phyloP scores from a whole-genome alignment of 1,140 invertebrate genomes.

The Limonius californicus region DNA sequence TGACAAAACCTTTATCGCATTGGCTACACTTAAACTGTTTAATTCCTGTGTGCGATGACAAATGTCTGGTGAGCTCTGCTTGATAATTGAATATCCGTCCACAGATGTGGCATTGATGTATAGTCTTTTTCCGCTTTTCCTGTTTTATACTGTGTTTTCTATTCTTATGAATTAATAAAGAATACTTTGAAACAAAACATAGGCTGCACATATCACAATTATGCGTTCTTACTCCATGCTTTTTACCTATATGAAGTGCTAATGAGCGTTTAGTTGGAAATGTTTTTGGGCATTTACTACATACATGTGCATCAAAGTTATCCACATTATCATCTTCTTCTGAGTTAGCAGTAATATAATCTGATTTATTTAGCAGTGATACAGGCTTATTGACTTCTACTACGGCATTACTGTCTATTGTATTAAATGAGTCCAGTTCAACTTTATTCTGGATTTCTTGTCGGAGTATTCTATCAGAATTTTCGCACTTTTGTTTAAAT shows the following conservation, averaged over 20 bases:
- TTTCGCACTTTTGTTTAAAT: slow-evolving; percentile 19
- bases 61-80: slow-evolving; percentile 12
- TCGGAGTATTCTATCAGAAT: not conserved
- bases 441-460: not conserved
- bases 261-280: not conserved
- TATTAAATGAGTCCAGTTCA: too few relatives aligned
- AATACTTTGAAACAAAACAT: not conserved
- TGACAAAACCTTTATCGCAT: slow-evolving; percentile 23
- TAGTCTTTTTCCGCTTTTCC: not conserved
- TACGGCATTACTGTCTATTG: too few relatives aligned
- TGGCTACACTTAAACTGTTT: slow-evolving; percentile 21
- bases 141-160: not conserved
- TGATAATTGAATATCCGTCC: slow-evolving; percentile 12
- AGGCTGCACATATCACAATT: not conserved
- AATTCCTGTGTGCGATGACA: slow-evolving; percentile 16
- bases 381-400: too few relatives aligned
- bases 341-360: not conserved
- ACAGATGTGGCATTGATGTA: slow-evolving; percentile 21
- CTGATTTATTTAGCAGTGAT: too few relatives aligned
- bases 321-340: too few relatives aligned
- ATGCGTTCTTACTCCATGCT: not conserved
- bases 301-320: not conserved
- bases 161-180: not conserved
- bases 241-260: not conserved
- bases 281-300: not conserved